Base-by-base conservation (phyloP, 2,113 vertebrate genomes). In the Paramisgurnus dabryanus region DNA sequence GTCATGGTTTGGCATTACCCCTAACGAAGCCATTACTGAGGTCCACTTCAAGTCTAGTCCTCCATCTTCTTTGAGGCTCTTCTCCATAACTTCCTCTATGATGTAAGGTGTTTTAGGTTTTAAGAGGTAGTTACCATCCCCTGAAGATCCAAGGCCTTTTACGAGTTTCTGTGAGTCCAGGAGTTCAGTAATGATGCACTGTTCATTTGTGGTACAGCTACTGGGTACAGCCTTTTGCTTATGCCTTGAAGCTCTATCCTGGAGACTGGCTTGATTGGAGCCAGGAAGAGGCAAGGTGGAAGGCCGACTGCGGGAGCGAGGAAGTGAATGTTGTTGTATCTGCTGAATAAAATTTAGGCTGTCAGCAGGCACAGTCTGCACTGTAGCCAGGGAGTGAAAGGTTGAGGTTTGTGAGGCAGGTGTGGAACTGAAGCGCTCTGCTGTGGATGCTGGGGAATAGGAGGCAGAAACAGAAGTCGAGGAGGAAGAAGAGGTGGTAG, bases 311-410 rank as follows among this genome's bases (percentile, higher is more conserved):
- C 92, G 92, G 43, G 90, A 91, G 40, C 93, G 93, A 3, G 93
- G 92, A 34, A 94, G 83, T 0, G 94, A 94, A 82, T 93, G 93
- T 80, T 93, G 93, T 75, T 93, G 92, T 78, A 94, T 93, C 79
- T 94, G 93, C 75, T 94, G 92, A 3, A 92, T 91, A 4, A 94
- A 94, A 61, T 90, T 92, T 80, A 95, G 85, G 76, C 87, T 92
- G 86, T 95, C 94, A 3, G 91, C 88, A 0, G 94, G 93, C 1
- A 93, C 92, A 0, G 92, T 93, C 87, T 93, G 93, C 53, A 92
- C 88, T 0, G 93, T 93, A 55, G 93, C 92, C 60, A 91, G 55
- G 0, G 93, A 95, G 81, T 92, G 93, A 76, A 88, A 91, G 4
- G 93, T 93, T 41, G 86, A 88, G 1, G 89, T 89, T 61, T 91